Evolutionary conservation across 2,888 invertebrate genomes (phyloP), one percentile per base, ranked within the genome.

Genomic region (Tigriopus californicus): DNA sequence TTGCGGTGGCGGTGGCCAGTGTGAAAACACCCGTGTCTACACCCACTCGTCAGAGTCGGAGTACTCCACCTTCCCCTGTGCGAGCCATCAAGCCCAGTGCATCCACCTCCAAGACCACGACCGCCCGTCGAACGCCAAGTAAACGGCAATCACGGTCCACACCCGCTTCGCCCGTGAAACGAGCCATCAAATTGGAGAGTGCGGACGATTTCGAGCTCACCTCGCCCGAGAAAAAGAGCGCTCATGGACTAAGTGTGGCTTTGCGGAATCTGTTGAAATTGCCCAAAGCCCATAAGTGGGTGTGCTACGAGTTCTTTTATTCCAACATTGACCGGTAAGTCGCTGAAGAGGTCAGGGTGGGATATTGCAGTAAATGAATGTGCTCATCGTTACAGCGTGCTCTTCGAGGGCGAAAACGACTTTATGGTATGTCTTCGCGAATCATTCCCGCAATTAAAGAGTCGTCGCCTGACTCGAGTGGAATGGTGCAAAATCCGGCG

Each of bases 221-320:
- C 1, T 18, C 40, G 18, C 54, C 54, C 8, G 41, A 54, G 41
- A 33, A 41, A 5, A 40, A 54, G 41, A 18, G 40, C 15, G 40
- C 54, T 18, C 40, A 41, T 8, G n/a, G 54, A 6, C 15, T 54
- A 8, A 46, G 57, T 12, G 57, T 46, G 15, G 44, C 57, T 22
- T 41, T 91, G 61, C 76, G 90, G 64, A 98, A 98, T 74, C 77
- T 98, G 40, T 75, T 98, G 4, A 97, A 97, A 73, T 74, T 98
- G 63, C 97, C 98, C 1, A 97, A 97, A 75, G 97, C 97, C 4
- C 94, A 97, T 70, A 92, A 91, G 73, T 97, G 95, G 92, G 95
- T 97, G 10, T 95, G 92, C 71, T 97, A 91, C 72, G 98, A 99
- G 72, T 98, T 94, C 83, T 99, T 99, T 73, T 98, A 98, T 72